Evolutionary conservation across 2,797 vertebrate genomes (phyloP), one percentile per base, ranked within the genome.

Genomic region (Argya squamiceps): DNA sequence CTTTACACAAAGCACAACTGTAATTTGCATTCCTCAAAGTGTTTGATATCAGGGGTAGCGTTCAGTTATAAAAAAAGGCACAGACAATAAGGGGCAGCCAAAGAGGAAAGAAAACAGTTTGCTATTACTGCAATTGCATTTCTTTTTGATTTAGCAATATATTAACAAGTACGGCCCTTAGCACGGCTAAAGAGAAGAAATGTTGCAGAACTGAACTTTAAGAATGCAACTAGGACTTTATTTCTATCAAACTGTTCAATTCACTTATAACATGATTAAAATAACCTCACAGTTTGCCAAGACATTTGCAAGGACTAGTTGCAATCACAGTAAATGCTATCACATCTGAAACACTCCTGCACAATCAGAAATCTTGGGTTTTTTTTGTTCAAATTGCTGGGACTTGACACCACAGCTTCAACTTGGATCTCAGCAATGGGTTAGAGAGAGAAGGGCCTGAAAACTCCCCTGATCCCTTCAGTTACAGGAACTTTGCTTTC

Each of bases 21-120:
- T 21, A 53, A 84, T 63, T 55, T 82, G 5, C 34, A 22, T 75
- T 68, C 49, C n/a, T 82, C 15, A 4, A 22, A 64, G 22, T 8
- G 11, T 56, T 74, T 63, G 36, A 17, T 41, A 65, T 39, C 27
- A 23, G 2, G 9, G 17, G 4, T 8, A 67, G 24, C 0, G 0
- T 27, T 81, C 43, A 41, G 23, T 65, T 37, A 15, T 2, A 7
- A 65, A 77, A 56, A 80, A 46, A 81, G 32, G 21, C 30, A 59
- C 3, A 56, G 41, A 56, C 6, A 41, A 32, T 12, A 22, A 81
- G 10, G 5, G n/a, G 9, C 30, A 41, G 27, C 15, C 17, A 76
- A 59, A 86, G 22, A 73, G 12, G 27, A 82, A 88, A 55, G 10
- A 70, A 71, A 71, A 49, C 2, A 36, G 4, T 67, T 46, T 79